Evolutionary conservation across 2,113 vertebrate genomes (phyloP).

Genomic region (Sula dactylatra): DNA sequence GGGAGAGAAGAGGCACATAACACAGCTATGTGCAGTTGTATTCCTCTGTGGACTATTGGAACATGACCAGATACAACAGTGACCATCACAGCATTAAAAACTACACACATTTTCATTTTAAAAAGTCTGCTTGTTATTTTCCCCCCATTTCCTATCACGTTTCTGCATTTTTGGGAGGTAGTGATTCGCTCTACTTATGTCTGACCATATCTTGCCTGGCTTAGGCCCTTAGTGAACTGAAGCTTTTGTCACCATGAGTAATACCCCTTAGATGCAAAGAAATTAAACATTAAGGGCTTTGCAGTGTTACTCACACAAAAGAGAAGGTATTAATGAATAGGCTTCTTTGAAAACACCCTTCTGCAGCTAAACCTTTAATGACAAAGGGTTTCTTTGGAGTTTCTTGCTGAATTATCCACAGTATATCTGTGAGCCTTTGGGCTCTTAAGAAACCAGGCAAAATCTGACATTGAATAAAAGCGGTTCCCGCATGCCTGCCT

Average conservation of each 20-base stretch:
- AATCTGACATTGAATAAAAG: background rate
- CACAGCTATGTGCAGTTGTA: background rate
- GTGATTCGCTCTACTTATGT: background rate
- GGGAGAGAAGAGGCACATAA: background rate
- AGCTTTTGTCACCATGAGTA: conserved; percentile 30
- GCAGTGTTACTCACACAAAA: conserved; percentile 37
- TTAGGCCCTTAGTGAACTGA: background rate
- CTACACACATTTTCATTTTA: background rate
- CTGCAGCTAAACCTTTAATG: conserved; percentile 43
- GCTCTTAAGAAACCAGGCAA: background rate
- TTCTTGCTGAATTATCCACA: conserved; percentile 15
- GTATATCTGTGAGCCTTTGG: background rate
- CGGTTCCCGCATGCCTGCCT: background rate
- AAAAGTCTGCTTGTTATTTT: background rate
- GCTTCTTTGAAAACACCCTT: conserved; percentile 45
- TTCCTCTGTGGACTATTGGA: background rate
- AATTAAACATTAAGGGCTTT: conserved; percentile 45
- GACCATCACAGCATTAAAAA: background rate
- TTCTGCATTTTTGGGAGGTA: background rate
- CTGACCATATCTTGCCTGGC: background rate
- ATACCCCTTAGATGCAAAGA: background rate
- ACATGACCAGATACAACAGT: background rate
- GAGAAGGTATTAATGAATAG: conserved; percentile 4
- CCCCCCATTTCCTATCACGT: background rate
- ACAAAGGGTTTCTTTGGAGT: conserved; percentile 2